Base-by-base conservation (phyloP, 2,113 vertebrate species). In the Xenotilapia leptura region DNA sequence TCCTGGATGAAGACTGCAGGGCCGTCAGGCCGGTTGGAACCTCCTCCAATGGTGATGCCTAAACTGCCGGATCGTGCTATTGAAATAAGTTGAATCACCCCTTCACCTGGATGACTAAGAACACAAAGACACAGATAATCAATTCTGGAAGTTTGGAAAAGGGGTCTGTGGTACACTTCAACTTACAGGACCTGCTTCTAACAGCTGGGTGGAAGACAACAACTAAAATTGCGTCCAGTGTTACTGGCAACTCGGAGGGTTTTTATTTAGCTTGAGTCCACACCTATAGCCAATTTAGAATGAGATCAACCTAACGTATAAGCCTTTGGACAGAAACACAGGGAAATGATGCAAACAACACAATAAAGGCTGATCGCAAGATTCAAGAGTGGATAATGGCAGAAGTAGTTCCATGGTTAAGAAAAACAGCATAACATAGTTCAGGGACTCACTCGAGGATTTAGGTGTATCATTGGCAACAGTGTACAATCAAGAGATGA, bases 1-100 rank as follows among this genome's bases (percentile, higher is more conserved):
- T 98, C 98, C 89, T 98, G 97, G 73, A 98, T 96, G 83, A 97
- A 98, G 79, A 98, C 91, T 6, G 97, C 97, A 2, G 98, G 98
- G 4, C 98, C 98, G 0, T 98, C 97, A 0, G 97, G 96, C 51
- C 93, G 92, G 96, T 98, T 98, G 79, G 97, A 96, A 62, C 98
- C 98, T 54, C 98, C 98, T 17, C 96, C 94, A 17, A 98, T 93
- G 6, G 94, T 94, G 94, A 98, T 94, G 33, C 98, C 98, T 79
- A 98, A 90, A 90, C 95, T 97, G 1, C 92, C 93, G 56, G 96
- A 97, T 56, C 96, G 97, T 12, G 96, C 92, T 82, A 98, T 81
- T 36, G 97, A 96, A 80, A 98, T 96, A 68, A 97, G 96, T 92
- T 98, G 98, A 90, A 98, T 98, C 84, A 97, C 97, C 19, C 97